Percentiles rank a stretch among this genome's conserved stretches.
These are phyloP conservation scores for Petrocephalus sullivani DNA, from an alignment of 2,797 vertebrate genomes.

Conservation along the genomic window DNA sequence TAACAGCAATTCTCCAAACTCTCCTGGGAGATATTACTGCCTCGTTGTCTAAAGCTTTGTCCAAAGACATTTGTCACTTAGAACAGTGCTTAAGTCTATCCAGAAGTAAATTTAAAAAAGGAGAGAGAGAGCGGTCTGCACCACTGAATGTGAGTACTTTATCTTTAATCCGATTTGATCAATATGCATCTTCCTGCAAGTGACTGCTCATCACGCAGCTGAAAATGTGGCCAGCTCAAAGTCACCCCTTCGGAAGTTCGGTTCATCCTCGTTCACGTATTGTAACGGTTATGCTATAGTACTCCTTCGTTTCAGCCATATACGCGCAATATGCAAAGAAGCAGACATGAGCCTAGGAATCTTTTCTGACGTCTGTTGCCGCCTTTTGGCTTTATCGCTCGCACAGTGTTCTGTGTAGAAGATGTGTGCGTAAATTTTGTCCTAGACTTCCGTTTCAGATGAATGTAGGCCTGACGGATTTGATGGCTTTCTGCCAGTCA, in stretches of 20 bases:
- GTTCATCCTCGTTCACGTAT: not conserved
- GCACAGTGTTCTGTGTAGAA: not conserved
- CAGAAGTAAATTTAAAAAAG: not conserved
- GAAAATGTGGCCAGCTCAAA: not conserved
- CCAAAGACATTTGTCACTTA: constrained; percentile 11
- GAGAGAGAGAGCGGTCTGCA: not conserved
- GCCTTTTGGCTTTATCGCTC: not conserved
- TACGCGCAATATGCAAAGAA: not conserved
- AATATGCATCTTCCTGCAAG: not conserved
- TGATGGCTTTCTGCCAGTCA: not conserved
- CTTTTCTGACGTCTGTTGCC: not conserved
- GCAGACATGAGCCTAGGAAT: not conserved
- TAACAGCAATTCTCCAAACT: constrained; percentile 1
- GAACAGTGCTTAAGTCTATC: constrained; percentile 5
- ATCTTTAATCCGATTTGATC: constrained; percentile 3
- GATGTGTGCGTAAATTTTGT: not conserved
- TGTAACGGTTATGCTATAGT: not conserved
- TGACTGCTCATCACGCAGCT: not conserved
- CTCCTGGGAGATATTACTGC: not conserved
- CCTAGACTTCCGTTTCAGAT: not conserved
- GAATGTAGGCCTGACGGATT: not conserved
- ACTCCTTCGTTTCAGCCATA: not conserved
- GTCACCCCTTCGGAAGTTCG: not conserved
- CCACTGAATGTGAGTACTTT: not conserved
- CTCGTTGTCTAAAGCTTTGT: constrained; percentile 13